phyloP scores from a whole-genome alignment of 2,113 vertebrate species.

The Neotragus pygmaeus region DNA sequence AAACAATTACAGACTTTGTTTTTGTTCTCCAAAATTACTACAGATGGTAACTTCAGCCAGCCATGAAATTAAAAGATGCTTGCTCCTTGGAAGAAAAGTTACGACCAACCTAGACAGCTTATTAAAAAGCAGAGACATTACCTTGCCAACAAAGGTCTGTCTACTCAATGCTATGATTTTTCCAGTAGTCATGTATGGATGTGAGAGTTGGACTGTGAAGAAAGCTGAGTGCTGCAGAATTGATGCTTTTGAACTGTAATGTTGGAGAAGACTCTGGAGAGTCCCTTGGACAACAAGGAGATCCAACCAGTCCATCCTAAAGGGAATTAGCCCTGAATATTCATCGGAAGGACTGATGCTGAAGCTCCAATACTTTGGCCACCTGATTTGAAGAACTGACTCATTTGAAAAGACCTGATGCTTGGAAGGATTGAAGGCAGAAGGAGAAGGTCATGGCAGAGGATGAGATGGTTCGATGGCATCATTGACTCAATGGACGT shows the following conservation, averaged over 20 bases:
- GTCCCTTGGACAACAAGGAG: neutral
- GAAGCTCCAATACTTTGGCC: neutral
- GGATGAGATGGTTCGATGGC: neutral
- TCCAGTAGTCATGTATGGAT: neutral
- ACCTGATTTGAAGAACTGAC: neutral
- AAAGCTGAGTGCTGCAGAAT: accelerated
- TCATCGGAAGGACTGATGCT: neutral
- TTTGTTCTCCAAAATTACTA: neutral
- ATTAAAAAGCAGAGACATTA: neutral
- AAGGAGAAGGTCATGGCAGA: neutral
- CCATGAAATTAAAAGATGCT: neutral
- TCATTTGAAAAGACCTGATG: neutral
- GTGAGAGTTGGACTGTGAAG: neutral
- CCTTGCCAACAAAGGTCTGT: neutral
- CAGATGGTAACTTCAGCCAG: neutral
- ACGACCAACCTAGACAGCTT: neutral
- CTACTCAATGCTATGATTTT: neutral
- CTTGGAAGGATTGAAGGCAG: neutral
- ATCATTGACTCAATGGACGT: neutral
- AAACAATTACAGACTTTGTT: neutral
- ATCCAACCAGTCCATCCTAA: neutral
- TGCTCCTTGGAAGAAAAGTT: neutral
- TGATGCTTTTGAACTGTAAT: neutral
- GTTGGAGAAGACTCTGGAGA: neutral
- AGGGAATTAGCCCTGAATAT: neutral